Evolutionary conservation across 2,888 invertebrate genomes (phyloP), one percentile per base, ranked within the genome.

Genomic region (Cephus runcator): DNA sequence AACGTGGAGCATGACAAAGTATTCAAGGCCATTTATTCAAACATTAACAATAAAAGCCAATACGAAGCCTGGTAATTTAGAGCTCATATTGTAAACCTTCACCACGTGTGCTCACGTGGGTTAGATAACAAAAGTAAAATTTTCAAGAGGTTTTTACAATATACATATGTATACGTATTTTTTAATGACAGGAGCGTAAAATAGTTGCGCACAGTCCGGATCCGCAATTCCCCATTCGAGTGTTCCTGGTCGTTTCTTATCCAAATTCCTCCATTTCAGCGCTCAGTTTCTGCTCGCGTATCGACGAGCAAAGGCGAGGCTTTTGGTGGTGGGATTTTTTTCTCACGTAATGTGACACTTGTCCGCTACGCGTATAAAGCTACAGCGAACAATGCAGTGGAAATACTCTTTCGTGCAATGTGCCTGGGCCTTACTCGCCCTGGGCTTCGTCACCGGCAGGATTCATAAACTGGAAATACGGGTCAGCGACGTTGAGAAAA

Each of bases 401-500:
- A 82, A 78, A 74, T 79, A 75, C 75, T 68, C 69, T 23, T 31
- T 83, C 36, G 69, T 78, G 75, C 79, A 78, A 76, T 84, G 81
- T 76, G 78, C 88, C 40, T 80, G 84, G 82, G 76, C 81, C 69
- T 75, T 88, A 76, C 76, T 85, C 69, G 78, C 35, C 35, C 76
- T 88, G 40, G 79, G 81, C 6, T 69, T 85, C 31, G 85, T 86
- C 69, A 77, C 84, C 74, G 92, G 89, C 71, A 90, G 94, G 82
- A 94, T 93, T 87, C 94, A 94, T 90, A 94, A 94, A 86, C 91
- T 94, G 81, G 93, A 94, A 90, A 93, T 94, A 85, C 92, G 92
- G 86, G 94, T 94, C 91, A 92, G 93, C 33, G 4, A 71, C 4
- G 71, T 71, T 33, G 71, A 12, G 12, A 34, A 71, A 71, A 31